phyloP scores from a whole-genome alignment of 2,113 vertebrate species.

The Calonectris borealis region DNA sequence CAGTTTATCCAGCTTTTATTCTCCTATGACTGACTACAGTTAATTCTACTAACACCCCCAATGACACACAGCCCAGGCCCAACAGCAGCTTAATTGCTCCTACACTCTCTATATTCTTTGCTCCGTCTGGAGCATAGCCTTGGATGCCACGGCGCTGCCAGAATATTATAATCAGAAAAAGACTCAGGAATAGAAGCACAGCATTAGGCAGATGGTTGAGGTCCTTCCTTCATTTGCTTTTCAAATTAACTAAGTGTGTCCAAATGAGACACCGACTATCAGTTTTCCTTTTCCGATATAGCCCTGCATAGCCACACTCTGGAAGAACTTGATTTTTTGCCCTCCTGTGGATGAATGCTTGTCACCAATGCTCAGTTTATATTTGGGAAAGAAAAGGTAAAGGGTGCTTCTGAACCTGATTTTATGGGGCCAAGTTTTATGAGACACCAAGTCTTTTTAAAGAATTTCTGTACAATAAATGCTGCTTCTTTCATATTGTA shows the following conservation, averaged over 20 bases:
- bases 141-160: neutral
- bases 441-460: neutral
- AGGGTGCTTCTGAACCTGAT: neutral
- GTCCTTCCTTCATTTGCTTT: slow-evolving; percentile 47
- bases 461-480: neutral
- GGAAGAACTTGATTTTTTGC: neutral
- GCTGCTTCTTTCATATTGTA: neutral
- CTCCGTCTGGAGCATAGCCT: neutral
- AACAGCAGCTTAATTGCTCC: slow-evolving; percentile 5
- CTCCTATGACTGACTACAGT: neutral
- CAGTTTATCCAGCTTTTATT: neutral
- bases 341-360: accelerated
- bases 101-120: neutral
- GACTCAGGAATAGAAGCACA: neutral
- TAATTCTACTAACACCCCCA: neutral
- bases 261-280: slow-evolving; percentile 2
- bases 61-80: neutral
- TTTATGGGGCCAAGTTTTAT: neutral
- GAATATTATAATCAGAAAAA: neutral
- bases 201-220: slow-evolving; percentile 13
- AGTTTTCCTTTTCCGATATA: neutral
- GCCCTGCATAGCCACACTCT: neutral
- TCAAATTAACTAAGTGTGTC: slow-evolving; percentile 15
- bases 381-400: neutral
- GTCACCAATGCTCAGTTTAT: neutral